These are phyloP conservation scores for Eucera pruinosa DNA, from an alignment of 2,888 invertebrate species.

Conservation along the genomic window DNA sequence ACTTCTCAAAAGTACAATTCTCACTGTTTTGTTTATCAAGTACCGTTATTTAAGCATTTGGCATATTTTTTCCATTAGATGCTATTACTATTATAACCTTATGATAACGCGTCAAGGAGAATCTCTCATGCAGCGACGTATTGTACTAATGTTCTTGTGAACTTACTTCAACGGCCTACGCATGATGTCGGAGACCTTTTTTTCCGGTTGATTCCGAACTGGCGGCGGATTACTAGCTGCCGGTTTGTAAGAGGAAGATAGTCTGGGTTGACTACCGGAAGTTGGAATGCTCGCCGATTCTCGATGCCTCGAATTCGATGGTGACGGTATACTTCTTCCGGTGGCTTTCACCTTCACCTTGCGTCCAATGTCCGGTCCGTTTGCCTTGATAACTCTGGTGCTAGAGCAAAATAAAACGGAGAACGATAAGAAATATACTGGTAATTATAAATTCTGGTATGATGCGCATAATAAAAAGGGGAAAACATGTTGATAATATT, in stretches of 20 bases:
- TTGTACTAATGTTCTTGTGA: not conserved
- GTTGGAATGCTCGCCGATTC: slow-evolving; percentile 80
- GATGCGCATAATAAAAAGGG: not conserved
- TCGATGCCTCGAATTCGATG: slow-evolving; percentile 79
- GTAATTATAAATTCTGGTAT: not conserved
- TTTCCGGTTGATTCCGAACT: slow-evolving; percentile 75
- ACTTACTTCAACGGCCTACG: slow-evolving; percentile 90
- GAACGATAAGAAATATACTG: not conserved
- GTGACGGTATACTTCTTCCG: slow-evolving; percentile 76
- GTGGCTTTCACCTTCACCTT: slow-evolving; percentile 91
- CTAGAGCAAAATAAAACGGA: slow-evolving; percentile 84
- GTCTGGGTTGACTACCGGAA: slow-evolving; percentile 75
- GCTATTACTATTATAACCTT: not conserved
- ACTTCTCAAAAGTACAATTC: slow-evolving; percentile 14
- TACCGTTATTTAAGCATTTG: slow-evolving; percentile 26
- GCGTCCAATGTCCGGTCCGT: slow-evolving; percentile 94
- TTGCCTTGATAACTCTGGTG: slow-evolving; percentile 96
- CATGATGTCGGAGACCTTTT: slow-evolving; percentile 87
- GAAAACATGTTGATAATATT: not conserved
- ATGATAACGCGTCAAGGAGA: not conserved
- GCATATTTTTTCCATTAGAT: slow-evolving; percentile 6
- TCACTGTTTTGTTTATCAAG: not conserved
- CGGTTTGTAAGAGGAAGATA: slow-evolving; percentile 85
- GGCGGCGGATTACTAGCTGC: slow-evolving; percentile 75
- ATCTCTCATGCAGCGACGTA: not conserved